Base-by-base conservation (phyloP, 2,113 vertebrate species). In the Conger conger region DNA sequence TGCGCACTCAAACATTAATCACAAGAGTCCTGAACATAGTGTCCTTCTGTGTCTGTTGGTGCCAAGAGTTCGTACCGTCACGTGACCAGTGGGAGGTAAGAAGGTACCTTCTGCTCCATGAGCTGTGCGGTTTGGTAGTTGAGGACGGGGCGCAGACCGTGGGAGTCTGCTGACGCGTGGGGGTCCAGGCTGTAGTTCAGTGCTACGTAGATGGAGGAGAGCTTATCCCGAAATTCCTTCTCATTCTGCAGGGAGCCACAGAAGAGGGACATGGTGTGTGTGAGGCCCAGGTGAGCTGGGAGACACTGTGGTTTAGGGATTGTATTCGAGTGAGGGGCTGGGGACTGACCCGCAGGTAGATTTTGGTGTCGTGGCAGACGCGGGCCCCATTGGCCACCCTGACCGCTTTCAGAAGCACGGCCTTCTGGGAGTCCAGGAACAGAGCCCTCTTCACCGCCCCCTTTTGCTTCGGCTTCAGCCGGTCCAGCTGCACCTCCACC, bases 221-320 rank as follows among this genome's bases (percentile, higher is more conserved):
- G 96, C 91, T 98, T 98, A 89, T 98, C 97, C 87, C 97, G 94
- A 90, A 98, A 98, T 23, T 98, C 97, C 16, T 96, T 96, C 84
- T 98, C 97, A 0, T 95, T 96, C 97, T 98, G 90, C 36, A 80
- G 42, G 35, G 79, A n/a, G n/a, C 23, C 3, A 23, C 30, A 50
- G 57, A 50, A 18, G 80, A 83, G 23, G n/a, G 57, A 68, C 30
- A 16, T 4, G 35, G 35, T 33, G 36, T 35, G 18, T 33, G 35
- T 18, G 17, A 79, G 17, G 6, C 4, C 17, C 8, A 35, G 76
- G 33, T 6, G 3, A 79, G 17, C 37, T 7, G 7, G 33, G 7
- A 13, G 45, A 50, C 35, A 63, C 45, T 45, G 33, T 27, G 40
- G 18, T 35, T 37, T 35, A 33, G 79, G 57, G 8, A 17, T 1